phyloP scores from a whole-genome alignment of 2,797 vertebrate genomes.

The Triplophysa bombifrons region DNA sequence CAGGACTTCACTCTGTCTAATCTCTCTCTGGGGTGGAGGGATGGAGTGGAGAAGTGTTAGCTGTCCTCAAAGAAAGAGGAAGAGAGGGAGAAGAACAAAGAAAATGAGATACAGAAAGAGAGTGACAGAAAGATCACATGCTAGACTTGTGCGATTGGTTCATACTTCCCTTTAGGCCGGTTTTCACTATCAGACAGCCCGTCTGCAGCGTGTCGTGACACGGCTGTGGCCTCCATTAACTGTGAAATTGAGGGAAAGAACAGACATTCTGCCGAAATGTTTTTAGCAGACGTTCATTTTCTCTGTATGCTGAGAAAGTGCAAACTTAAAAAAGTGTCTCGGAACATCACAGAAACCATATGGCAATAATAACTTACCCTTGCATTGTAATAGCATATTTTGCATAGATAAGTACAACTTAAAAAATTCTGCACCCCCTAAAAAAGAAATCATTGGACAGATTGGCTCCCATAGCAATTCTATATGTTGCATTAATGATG shows the following conservation, averaged over 20 bases:
- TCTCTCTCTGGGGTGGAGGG: constrained; percentile 49
- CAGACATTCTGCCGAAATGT: constrained; percentile 26
- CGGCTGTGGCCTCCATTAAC: constrained; percentile 39
- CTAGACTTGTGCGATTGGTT: constrained; percentile 41
- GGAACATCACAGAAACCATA: neutral
- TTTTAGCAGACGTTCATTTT: constrained; percentile 12
- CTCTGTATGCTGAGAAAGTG: neutral
- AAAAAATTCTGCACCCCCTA: neutral
- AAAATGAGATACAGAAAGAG: constrained; percentile 46
- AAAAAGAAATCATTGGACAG: neutral
- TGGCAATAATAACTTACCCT: neutral
- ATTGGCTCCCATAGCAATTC: neutral
- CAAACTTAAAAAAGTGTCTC: neutral
- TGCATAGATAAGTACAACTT: neutral
- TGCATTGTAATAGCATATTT: neutral
- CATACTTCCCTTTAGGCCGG: constrained; percentile 31
- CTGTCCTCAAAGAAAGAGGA: constrained; percentile 10
- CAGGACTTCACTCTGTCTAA: constrained; percentile 53
- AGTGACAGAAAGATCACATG: constrained; percentile 52
- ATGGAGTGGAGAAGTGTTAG: constrained; percentile 40
- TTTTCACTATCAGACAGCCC: constrained; percentile 15
- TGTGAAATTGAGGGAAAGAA: constrained; percentile 20
- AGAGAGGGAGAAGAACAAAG: constrained; percentile 42
- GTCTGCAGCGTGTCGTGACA: constrained; percentile 38
- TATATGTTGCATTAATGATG: constrained; percentile 5